Percentiles rank a stretch among this genome's conserved stretches.
Conservation (phyloP, 2,797 vertebrate species). For the Carcharodon carcharias region DNA sequence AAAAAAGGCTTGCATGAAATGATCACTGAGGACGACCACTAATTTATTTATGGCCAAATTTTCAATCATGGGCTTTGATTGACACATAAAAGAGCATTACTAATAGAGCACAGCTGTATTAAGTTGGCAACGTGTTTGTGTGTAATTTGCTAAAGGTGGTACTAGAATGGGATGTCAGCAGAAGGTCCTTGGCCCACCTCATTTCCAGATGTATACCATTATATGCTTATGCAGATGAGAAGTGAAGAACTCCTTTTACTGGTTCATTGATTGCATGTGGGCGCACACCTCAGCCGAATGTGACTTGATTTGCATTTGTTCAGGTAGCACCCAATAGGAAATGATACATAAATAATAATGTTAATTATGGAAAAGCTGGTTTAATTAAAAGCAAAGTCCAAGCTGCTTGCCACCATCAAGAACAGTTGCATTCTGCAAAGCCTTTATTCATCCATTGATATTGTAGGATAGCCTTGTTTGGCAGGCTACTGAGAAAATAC, state of each 20-base stretch:
- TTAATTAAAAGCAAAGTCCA: not conserved
- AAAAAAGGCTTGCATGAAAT: conserved; percentile 12
- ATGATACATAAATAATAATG: not conserved
- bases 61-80: conserved; percentile 34
- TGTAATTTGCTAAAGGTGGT: conserved; percentile 32
- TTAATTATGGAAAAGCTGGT: conserved; percentile 7
- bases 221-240: conserved; percentile 27
- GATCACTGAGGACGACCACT: not conserved
- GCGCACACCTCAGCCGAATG: not conserved
- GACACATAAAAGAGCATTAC: conserved; percentile 31
- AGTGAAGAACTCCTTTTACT: conserved; percentile 23
- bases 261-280: conserved; percentile 28
- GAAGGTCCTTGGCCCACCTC: conserved; percentile 34
- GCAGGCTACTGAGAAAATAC: not conserved
- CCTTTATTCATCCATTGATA: not conserved
- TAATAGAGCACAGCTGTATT: conserved; percentile 36
- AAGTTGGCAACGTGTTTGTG: conserved; percentile 8
- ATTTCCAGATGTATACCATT: conserved; percentile 32
- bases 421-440: not conserved
- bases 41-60: conserved; percentile 36
- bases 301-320: conserved; percentile 14
- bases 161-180: conserved; percentile 4
- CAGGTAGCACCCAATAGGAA: not conserved
- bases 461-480: not conserved
- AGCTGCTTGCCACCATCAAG: not conserved